Conservation (phyloP, 2,113 vertebrate genomes). For the Strix aluco region DNA sequence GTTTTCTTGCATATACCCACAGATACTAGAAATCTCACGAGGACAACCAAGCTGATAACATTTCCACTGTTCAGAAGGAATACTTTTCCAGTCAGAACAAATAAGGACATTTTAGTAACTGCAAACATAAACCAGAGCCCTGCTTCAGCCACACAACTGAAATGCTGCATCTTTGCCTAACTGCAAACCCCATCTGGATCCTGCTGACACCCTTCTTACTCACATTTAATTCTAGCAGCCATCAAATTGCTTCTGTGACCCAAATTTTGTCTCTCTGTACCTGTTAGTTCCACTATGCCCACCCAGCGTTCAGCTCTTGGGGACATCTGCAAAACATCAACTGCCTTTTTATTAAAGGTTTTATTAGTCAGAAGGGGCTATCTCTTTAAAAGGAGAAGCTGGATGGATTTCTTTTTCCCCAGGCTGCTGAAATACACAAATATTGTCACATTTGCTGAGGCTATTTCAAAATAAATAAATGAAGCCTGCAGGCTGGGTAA, state of each 20-base stretch:
- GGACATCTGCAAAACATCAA: slow-evolving; percentile 4
- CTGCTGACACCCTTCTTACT: not conserved
- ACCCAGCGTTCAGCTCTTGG: not conserved
- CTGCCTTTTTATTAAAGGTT: not conserved
- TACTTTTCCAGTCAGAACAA: slow-evolving; percentile 4
- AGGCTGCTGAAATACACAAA: slow-evolving; percentile 4
- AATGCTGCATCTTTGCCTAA: not conserved
- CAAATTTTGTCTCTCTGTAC: not conserved
- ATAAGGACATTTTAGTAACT: not conserved
- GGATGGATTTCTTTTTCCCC: not conserved
- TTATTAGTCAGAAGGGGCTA: not conserved
- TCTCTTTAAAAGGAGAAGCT: not conserved
- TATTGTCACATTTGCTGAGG: not conserved
- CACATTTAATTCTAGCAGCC: not conserved
- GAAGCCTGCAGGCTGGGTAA: not conserved
- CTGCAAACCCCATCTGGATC: not conserved
- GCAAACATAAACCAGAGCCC: not conserved
- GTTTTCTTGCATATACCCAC: slow-evolving; percentile 8
- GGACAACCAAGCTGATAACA: not conserved
- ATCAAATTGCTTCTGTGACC: not conserved
- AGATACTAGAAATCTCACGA: slow-evolving; percentile 35
- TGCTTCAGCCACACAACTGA: not conserved
- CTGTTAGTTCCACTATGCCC: not conserved
- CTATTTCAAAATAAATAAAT: slow-evolving; percentile 2
- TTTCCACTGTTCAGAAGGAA: slow-evolving; percentile 21